Conservation (phyloP, 1,140 invertebrate species). For the Bicyclus anynana region DNA sequence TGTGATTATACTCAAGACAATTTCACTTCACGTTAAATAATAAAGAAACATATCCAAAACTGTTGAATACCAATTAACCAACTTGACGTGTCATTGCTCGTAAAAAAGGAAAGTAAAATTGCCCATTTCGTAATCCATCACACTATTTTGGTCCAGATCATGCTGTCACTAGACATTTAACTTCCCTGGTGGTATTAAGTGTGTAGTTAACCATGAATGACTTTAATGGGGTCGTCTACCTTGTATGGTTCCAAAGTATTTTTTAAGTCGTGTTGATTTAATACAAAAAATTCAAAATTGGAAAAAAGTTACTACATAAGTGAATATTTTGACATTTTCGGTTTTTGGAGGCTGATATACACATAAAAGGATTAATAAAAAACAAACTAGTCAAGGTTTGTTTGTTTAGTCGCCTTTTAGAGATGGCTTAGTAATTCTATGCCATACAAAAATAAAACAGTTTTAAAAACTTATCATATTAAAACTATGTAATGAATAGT, state of each 20-base stretch:
- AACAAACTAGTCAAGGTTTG: no score
- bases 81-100: slow-evolving; percentile 22
- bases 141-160: slow-evolving; percentile 20
- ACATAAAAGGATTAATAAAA: no score
- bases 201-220: slow-evolving; percentile 18
- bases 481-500: no score
- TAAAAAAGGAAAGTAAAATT: slow-evolving; percentile 33
- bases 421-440: no score
- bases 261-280: background rate
- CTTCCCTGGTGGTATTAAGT: slow-evolving; percentile 20
- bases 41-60: no score
- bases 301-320: background rate
- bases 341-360: no score
- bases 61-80: background rate
- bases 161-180: slow-evolving; percentile 18
- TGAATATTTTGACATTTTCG: background rate
- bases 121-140: slow-evolving; percentile 31
- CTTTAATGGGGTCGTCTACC: slow-evolving; percentile 21
- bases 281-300: background rate
- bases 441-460: no score
- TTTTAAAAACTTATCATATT: no score
- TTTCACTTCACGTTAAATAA: no score
- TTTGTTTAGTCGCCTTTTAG: no score
- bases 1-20: no score
- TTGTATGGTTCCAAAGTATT: slow-evolving; percentile 3